Evolutionary conservation across 2,113 vertebrate genomes (phyloP).

Genomic region (Heterotilapia buettikoferi): DNA sequence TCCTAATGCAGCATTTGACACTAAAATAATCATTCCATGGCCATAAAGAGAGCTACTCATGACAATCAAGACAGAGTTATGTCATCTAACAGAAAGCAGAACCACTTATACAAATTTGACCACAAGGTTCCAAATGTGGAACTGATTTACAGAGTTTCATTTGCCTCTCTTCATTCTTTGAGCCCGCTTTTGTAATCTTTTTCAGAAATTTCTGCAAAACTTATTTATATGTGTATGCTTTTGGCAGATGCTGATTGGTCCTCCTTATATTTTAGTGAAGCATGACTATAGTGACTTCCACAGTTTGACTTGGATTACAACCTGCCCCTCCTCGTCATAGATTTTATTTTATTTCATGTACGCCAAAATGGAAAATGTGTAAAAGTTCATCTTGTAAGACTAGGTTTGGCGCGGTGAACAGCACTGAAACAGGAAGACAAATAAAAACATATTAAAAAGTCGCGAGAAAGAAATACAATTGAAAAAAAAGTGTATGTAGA

Average conservation of each 20-base stretch:
- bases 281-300: not conserved
- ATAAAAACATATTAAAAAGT: not conserved
- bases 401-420: not conserved
- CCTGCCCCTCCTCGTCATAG: not conserved
- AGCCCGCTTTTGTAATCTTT: not conserved
- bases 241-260: not conserved
- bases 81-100: not conserved
- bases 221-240: not conserved
- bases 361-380: not conserved
- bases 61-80: not conserved
- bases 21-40: not conserved
- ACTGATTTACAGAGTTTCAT: not conserved
- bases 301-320: not conserved
- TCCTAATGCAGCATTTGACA: not conserved
- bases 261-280: not conserved
- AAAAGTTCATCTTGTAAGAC: not conserved
- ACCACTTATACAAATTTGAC: not conserved
- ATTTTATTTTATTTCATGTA: not conserved
- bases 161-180: not conserved
- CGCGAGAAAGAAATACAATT: not conserved
- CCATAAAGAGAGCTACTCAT: not conserved
- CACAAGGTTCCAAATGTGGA: not conserved
- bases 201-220: not conserved
- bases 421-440: not conserved
- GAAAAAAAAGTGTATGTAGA: not conserved